phyloP scores from a whole-genome alignment of 2,113 vertebrate species.

The Leptobrachium leishanense region DNA sequence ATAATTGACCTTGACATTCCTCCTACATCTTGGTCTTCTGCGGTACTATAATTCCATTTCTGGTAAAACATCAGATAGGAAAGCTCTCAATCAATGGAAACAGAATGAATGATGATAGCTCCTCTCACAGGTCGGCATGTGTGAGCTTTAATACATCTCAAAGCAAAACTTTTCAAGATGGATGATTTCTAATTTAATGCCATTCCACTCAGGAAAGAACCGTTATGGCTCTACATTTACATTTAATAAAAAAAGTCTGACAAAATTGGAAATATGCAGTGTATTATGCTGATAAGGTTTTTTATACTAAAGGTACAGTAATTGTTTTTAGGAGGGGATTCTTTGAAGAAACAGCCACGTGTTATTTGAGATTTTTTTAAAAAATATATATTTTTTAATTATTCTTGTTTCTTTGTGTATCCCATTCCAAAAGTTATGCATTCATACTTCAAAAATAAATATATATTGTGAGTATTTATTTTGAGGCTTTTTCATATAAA shows the following conservation, averaged over 20 bases:
- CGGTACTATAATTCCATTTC: constrained; percentile 29
- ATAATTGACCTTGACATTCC: constrained; percentile 44
- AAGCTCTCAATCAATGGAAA: constrained; percentile 29
- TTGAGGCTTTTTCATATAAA: too few species aligned
- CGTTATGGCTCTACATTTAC: constrained; percentile 18
- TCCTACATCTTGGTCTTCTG: constrained; percentile 29
- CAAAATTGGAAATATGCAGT: constrained; percentile 30
- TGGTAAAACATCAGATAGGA: constrained; percentile 39
- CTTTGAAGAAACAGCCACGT: constrained; percentile 25
- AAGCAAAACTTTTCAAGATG: constrained; percentile 28
- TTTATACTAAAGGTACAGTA: constrained; percentile 8
- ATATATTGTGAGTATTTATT: too few species aligned
- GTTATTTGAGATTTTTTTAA: neutral
- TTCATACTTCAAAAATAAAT: too few species aligned
- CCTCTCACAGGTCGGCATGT: constrained; percentile 3
- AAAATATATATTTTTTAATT: too few species aligned
- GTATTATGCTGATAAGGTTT: constrained; percentile 21
- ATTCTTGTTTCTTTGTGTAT: too few species aligned
- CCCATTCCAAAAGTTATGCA: too few species aligned
- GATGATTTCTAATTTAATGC: constrained; percentile 40
- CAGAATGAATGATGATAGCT: constrained; percentile 15
- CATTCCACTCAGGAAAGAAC: constrained; percentile 24
- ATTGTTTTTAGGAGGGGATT: constrained; percentile 26
- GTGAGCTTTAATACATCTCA: constrained; percentile 30
- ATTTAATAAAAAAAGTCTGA: constrained; percentile 27